Base-by-base conservation (phyloP, 2,888 invertebrate genomes). In the Microctonus hyperodae region DNA sequence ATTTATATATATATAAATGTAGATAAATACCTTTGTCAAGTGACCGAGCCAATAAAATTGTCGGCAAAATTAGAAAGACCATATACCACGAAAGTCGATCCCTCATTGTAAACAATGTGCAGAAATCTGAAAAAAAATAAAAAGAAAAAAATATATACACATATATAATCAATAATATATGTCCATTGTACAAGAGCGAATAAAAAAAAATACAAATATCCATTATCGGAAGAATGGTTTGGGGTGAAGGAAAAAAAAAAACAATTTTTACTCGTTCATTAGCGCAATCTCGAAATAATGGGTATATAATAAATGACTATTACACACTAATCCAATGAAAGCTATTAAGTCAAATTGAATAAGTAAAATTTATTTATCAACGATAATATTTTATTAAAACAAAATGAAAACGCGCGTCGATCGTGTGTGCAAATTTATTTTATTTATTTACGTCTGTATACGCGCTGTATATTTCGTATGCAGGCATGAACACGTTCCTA, bases 51-150 rank as follows among this genome's bases (percentile, higher is more conserved):
- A 84, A 79, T 67, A 84, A 78, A 69, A 84, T 83, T 71, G 84
- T 84, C 72, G 84, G 84, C 72, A 84, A 76, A 74, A 84, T 82
- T 74, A 84, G 70, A 73, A 84, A 83, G 73, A 83, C 83, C 83
- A 83, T 83, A 76, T 83, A 83, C 83, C 83, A 83, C 67, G 83
- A 82, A 70, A 83, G 81, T 77, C 83, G 81, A 79, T 83, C 83
- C 79, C 82, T 81, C 83, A 83, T 83, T 76, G 77, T 83, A 75
- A 77, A 75, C 73, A 78, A 74, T 76, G 78, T 78, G 64, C 50
- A 55, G 20, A 48, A 64, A 51, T 51, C 59, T 37, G 33, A 10
- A 65, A 53, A 59, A 44, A 44, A 44, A 44, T 44, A 16, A 28
- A 7, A 28, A 28, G 7, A 28, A 7, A 28, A 28, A 28, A n/a